Evolutionary conservation across 2,888 invertebrate genomes (phyloP), one percentile per base, ranked within the genome.

Genomic region (Drosophila multiciliata): DNA sequence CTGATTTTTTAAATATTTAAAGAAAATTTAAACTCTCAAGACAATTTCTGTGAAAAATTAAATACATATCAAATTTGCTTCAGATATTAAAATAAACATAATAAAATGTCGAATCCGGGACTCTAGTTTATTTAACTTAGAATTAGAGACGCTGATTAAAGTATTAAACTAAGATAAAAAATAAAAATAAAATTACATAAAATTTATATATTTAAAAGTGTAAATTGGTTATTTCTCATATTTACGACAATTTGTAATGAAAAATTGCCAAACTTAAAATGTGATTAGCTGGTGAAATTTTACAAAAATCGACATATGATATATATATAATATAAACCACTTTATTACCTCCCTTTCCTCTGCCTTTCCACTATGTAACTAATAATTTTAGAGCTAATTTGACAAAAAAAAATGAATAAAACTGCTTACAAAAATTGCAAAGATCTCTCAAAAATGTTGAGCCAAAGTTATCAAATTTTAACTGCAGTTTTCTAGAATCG

Each of bases 261-360:
- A 38, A 3, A 17, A 1, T 38, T 1, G 3, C 2, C 3, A 38
- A 17, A 38, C 38, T 38, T 38, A 7, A 38, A 38, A 17, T 17
- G 1, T 3, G 8, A 0, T 38, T 38, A 8, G 17, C 38, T 38
- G 38, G 0, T 15, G 17, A 17, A 7, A 0, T 3, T 1, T 3
- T 7, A 3, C 3, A 12, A 1, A 42, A 1, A 45, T 45, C 12
- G 1, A 45, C 1, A 20, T 3, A 12, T 20, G 4, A 20, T 20
- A 45, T 45, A 45, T 20, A 29, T 29, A 29, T 29, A 29, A 5
- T 23, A 23, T 23, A 12, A 42, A 3, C 20, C 12, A 20, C 0
- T 7, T 4, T 2, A 11, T n/a, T 11, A 40, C 0, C 0, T 9
- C 5, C 1, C n/a, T 6, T n/a, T 42, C 11, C n/a, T 2, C 40